Evolutionary conservation across 2,797 vertebrate species (phyloP), one percentile per base, ranked within the genome.

Genomic region (Urocyon cinereoargenteus): DNA sequence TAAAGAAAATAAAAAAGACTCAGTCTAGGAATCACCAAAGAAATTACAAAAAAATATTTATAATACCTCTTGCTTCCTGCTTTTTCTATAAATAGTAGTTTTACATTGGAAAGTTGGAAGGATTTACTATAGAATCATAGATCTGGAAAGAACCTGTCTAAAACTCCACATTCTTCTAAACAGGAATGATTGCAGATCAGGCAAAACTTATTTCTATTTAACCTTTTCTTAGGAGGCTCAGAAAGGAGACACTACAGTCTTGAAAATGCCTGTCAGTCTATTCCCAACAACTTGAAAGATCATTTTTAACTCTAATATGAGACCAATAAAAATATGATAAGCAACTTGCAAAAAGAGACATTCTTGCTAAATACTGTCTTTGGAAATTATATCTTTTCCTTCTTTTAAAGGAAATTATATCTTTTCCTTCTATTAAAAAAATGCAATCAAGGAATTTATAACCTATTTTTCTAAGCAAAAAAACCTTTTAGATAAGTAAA

Each of bases 11-110:
- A 1, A 55, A 61, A 90, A 70, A 66, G 7, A 59, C 10, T 84
- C 3, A 9, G 31, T 79, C 21, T 78, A 79, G 18, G 64, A 49
- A 90, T 89, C 53, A 90, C 9, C 45, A 77, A 95, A 81, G 28
- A 86, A 90, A 64, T 57, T 95, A 85, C 1, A 83, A 77, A 15
- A 92, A 87, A 81, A 51, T 75, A 73, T 90, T 95, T 90, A 93
- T 6, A 90, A 62, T 66, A 93, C 79, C 31, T 89, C 22, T 90
- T 82, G 61, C 15, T 75, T 85, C 81, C 22, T 45, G 15, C 3
- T 88, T 84, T 97, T 89, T 53, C 64, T 84, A 15, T 49, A 95
- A 92, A 28, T 40, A 51, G 10, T 70, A 78, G 49, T 90, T 95
- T 85, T 81, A 88, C 45, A 57, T 36, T 93, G 19, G 40, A 86